Conservation (phyloP, 2,888 invertebrate species). For the Sabatieria punctata region DNA sequence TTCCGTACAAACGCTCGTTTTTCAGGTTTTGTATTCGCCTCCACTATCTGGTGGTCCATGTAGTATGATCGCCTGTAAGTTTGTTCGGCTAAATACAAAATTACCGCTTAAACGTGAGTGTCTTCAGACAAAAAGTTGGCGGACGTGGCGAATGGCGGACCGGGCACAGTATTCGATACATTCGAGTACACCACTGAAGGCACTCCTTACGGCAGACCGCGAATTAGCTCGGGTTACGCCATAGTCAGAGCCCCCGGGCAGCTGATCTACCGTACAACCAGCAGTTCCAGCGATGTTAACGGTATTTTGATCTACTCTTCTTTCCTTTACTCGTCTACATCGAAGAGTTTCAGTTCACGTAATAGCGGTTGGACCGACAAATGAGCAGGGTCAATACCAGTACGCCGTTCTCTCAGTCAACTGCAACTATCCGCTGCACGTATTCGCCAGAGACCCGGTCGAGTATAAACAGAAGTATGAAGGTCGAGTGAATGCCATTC, state of each 20-base stretch:
- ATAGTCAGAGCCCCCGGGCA: constrained; percentile 28
- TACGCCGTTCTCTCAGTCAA: constrained; percentile 29
- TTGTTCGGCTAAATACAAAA: not conserved
- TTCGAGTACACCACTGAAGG: constrained; percentile 32
- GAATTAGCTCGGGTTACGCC: constrained; percentile 29
- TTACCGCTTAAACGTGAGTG: not conserved
- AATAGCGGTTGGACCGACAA: constrained; percentile 24
- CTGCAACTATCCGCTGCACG: constrained; percentile 31
- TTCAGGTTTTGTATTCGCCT: constrained; percentile 27
- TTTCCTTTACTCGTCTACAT: not conserved
- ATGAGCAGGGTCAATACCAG: constrained; percentile 25
- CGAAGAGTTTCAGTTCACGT: constrained; percentile 17
- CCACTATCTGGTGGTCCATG: constrained; percentile 28
- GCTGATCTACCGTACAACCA: constrained; percentile 29
- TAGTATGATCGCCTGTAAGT: constrained; percentile 25
- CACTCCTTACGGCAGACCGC: constrained; percentile 28
- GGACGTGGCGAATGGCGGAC: constrained; percentile 23
- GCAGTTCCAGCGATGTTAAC: constrained; percentile 27
- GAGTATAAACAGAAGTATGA: constrained; percentile 29
- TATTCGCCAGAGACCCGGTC: constrained; percentile 29
- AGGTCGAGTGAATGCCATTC: constrained; percentile 18
- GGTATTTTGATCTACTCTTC: constrained; percentile 12
- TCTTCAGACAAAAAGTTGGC: constrained; percentile 22
- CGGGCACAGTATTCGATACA: constrained; percentile 27
- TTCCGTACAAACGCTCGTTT: constrained; percentile 1